phyloP scores from a whole-genome alignment of 2,888 invertebrate genomes.

The Drosophila formosana region DNA sequence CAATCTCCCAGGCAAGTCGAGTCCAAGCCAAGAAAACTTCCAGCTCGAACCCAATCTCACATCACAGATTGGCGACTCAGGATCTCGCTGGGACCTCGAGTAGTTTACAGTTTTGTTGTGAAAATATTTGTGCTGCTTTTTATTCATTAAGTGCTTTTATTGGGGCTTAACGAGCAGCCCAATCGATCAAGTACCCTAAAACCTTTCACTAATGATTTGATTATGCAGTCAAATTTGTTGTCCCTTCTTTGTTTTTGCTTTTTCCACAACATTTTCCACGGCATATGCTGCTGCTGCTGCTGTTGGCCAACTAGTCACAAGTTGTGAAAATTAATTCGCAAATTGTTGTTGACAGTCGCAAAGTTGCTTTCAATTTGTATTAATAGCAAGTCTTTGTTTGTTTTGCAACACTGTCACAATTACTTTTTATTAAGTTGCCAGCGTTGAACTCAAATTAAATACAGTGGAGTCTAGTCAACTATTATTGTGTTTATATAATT shows the following conservation, averaged over 20 bases:
- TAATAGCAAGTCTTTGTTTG: slow-evolving; percentile 29
- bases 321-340: slow-evolving; percentile 42
- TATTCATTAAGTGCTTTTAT: slow-evolving; percentile 77
- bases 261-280: not conserved
- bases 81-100: slow-evolving; percentile 21
- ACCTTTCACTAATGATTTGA: slow-evolving; percentile 82
- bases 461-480: not conserved
- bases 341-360: slow-evolving; percentile 68
- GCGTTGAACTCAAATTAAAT: not conserved
- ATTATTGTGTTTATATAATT: too few relatives aligned
- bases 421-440: slow-evolving; percentile 14
- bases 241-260: slow-evolving; percentile 24
- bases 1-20: slow-evolving; percentile 54
- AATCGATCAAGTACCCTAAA: slow-evolving; percentile 82
- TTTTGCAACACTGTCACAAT: slow-evolving; percentile 18
- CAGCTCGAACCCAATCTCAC: not conserved
- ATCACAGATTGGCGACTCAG: slow-evolving; percentile 19
- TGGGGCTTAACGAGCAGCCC: slow-evolving; percentile 70
- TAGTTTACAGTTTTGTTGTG: slow-evolving; percentile 61
- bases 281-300: slow-evolving; percentile 10
- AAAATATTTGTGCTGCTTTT: slow-evolving; percentile 78
- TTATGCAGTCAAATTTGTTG: slow-evolving; percentile 59
- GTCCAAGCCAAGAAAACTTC: not conserved
- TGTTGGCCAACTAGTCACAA: slow-evolving; percentile 4
- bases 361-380: slow-evolving; percentile 60